These are phyloP conservation scores for Platyrinchus mystaceus DNA, from an alignment of 2,797 vertebrate genomes.

Conservation along the genomic window DNA sequence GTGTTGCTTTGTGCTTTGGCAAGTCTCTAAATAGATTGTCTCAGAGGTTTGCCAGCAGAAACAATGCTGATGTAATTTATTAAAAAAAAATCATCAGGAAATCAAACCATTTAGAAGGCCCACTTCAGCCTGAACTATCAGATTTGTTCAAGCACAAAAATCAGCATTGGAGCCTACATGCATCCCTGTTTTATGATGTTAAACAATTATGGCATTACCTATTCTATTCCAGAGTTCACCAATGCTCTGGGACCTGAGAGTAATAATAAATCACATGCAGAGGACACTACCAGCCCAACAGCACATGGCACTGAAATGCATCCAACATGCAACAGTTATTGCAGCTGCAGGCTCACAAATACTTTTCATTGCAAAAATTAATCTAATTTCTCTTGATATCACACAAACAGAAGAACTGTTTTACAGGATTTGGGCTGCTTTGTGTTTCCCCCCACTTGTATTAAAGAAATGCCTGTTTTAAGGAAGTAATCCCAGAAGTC, in stretches of 20 bases:
- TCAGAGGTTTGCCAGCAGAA: background rate
- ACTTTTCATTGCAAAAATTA: background rate
- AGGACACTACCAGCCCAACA: too few relatives aligned
- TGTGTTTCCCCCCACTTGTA: background rate
- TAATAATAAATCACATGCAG: background rate
- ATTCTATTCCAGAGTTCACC: background rate
- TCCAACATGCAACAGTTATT: rapidly evolving
- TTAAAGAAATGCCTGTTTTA: background rate
- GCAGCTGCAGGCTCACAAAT: too few relatives aligned
- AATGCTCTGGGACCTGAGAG: background rate
- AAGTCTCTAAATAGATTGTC: background rate
- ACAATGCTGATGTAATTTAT: background rate
- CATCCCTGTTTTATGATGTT: background rate
- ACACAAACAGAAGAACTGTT: background rate
- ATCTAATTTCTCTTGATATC: background rate
- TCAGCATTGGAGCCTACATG: background rate
- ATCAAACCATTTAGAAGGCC: background rate
- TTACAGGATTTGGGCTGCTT: background rate
- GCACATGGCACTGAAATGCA: rapidly evolving
- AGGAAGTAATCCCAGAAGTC: background rate
- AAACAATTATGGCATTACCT: background rate
- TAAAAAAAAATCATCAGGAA: background rate
- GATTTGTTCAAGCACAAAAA: background rate
- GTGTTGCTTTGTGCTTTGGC: background rate
- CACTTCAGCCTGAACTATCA: background rate